Evolutionary conservation across 2,113 vertebrate species (phyloP).

Genomic region (Phrynosoma platyrhinos): DNA sequence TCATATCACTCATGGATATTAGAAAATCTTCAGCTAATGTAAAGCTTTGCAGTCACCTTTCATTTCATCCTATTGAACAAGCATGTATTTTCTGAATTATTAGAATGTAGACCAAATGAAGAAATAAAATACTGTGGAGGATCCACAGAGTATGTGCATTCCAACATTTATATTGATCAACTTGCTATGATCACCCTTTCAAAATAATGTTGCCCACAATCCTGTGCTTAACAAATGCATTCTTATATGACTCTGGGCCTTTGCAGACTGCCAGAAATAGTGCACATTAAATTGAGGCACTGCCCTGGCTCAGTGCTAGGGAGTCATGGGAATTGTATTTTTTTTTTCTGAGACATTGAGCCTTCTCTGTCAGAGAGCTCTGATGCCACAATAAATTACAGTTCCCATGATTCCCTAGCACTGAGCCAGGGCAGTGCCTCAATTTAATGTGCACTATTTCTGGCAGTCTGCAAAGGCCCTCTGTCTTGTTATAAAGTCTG

Average conservation of each 20-base stretch:
- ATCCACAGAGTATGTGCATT: not conserved
- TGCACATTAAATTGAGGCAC: no score
- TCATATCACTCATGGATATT: not conserved
- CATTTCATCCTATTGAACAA: not conserved
- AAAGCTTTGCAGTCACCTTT: not conserved
- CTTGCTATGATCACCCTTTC: not conserved
- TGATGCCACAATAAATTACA: no score
- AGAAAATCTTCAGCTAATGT: not conserved
- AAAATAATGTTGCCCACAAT: not conserved
- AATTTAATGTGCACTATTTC: no score
- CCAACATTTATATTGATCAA: not conserved
- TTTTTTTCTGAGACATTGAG: no score
- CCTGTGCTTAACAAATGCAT: not conserved
- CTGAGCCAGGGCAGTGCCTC: no score
- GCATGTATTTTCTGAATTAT: not conserved
- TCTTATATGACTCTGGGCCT: not conserved
- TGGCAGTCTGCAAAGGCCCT: no score
- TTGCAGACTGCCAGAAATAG: no score
- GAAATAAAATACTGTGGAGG: not conserved
- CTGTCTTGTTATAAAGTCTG: not conserved
- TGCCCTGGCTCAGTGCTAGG: no score
- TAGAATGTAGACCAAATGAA: not conserved
- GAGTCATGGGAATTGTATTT: no score
- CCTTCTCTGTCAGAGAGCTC: no score
- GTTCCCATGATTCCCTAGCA: no score